Conservation (phyloP, 2,113 vertebrate species). For the Ammodramus savannarum region DNA sequence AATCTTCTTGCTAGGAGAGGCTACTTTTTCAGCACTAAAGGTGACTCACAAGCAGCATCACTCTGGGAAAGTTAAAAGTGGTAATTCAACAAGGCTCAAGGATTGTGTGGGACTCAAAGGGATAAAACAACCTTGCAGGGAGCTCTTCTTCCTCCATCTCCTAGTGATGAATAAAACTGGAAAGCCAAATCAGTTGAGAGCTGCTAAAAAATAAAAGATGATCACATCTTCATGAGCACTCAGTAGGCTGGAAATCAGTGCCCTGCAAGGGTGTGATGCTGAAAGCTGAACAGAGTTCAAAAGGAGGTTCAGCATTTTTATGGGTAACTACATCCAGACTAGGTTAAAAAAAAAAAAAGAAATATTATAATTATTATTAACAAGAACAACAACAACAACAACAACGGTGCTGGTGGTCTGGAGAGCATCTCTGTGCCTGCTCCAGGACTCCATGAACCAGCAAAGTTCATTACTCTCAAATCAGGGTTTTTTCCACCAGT, state of each 20-base stretch:
- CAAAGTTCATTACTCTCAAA: rapidly evolving
- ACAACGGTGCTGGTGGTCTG: no score
- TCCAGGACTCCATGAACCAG: neutral
- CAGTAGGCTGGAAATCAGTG: neutral
- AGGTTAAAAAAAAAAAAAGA: no score
- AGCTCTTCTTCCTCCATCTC: neutral
- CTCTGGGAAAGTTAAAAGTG: neutral
- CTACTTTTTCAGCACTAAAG: conserved; percentile 28
- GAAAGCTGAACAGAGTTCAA: neutral
- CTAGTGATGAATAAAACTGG: neutral
- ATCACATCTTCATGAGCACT: neutral
- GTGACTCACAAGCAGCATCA: conserved; percentile 51
- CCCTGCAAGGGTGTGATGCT: rapidly evolving
- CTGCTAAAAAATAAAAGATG: neutral
- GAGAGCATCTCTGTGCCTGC: neutral
- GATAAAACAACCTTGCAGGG: conserved; percentile 8
- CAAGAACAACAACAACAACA: no score
- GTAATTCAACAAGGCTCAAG: neutral
- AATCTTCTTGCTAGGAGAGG: conserved; percentile 46
- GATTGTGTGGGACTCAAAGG: neutral
- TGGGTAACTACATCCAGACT: neutral
- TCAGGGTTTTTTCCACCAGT: neutral
- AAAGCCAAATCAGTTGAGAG: neutral
- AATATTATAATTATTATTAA: neutral
- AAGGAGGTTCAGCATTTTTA: neutral